phyloP scores from a whole-genome alignment of 2,797 vertebrate genomes.

The Orestias chungarensis region DNA sequence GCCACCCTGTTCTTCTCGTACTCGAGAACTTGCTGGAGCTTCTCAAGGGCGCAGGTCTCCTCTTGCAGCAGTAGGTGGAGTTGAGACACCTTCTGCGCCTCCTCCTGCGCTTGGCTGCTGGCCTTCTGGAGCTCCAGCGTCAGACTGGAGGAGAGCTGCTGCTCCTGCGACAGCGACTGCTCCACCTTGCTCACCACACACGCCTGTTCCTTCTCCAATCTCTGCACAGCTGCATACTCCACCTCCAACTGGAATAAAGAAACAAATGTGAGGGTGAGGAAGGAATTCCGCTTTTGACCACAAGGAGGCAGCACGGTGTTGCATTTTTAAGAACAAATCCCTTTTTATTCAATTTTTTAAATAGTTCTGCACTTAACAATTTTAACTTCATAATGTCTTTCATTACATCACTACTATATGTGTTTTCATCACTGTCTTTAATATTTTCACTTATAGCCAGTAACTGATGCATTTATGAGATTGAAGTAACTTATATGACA shows the following conservation, averaged over 20 bases:
- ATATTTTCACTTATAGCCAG: background rate
- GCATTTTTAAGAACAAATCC: background rate
- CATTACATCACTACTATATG: background rate
- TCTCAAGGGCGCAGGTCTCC: conserved; percentile 81
- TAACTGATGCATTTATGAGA: background rate
- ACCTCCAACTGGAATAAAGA: conserved; percentile 70
- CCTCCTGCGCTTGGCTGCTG: conserved; percentile 88
- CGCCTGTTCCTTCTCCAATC: conserved; percentile 89
- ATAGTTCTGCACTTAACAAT: background rate
- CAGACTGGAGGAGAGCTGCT: conserved; percentile 89
- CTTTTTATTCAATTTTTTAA: background rate
- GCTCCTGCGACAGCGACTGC: conserved; percentile 90
- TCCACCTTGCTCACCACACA: conserved; percentile 86
- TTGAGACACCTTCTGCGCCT: conserved; percentile 86
- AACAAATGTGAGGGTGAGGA: conserved; percentile 3
- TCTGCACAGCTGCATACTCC: conserved; percentile 82
- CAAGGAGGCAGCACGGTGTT: conserved; percentile 64
- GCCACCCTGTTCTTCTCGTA: conserved; percentile 80
- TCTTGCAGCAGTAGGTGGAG: conserved; percentile 85
- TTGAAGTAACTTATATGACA: background rate
- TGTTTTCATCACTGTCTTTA: background rate
- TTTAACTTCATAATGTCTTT: background rate
- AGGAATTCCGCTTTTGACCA: conserved; percentile 55
- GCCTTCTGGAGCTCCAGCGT: conserved; percentile 92
- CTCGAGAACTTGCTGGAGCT: conserved; percentile 83